A percentile compares a stretch with the other conserved stretches of the same genome.
phyloP scores from a whole-genome alignment of 1,140 invertebrate genomes.

The Dysdera silvatica region DNA sequence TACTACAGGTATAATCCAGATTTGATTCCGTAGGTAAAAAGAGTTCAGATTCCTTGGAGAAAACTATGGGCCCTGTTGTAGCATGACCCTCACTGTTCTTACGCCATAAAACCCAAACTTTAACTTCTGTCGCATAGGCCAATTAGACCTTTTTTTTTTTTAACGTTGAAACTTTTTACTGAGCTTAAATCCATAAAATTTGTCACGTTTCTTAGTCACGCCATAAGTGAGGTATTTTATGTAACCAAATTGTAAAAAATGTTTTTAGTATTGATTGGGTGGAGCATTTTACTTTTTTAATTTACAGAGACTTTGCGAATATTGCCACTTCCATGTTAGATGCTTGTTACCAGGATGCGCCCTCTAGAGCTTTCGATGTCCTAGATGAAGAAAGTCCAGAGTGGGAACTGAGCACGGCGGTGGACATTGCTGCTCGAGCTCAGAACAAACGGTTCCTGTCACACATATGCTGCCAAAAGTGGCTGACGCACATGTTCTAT shows the following conservation, averaged over 20 bases:
- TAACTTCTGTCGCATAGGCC: no score
- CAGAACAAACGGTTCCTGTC: slow-evolving; percentile 41
- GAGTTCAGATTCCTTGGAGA: no score
- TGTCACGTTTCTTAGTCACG: no score
- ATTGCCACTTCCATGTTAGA: slow-evolving; percentile 45
- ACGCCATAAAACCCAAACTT: no score
- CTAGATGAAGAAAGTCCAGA: slow-evolving; percentile 42
- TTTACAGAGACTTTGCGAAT: slow-evolving; percentile 43
- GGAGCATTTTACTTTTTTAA: not conserved
- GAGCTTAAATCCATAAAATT: no score
- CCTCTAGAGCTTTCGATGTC: slow-evolving; percentile 40
- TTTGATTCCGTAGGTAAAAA: no score
- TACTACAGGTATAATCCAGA: no score
- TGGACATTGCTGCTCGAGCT: slow-evolving; percentile 35
- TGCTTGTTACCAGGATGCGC: slow-evolving; percentile 39
- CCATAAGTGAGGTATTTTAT: no score
- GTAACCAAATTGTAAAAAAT: not conserved
- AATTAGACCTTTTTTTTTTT: no score
- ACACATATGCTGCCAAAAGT: slow-evolving; percentile 48
- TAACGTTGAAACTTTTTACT: no score
- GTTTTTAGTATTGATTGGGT: not conserved
- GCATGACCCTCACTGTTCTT: no score
- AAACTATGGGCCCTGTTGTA: no score
- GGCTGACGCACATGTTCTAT: slow-evolving; percentile 42
- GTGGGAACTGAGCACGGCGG: slow-evolving; percentile 42